Evolutionary conservation across 2,888 invertebrate genomes (phyloP).

Genomic region (Aphidius colemani): DNA sequence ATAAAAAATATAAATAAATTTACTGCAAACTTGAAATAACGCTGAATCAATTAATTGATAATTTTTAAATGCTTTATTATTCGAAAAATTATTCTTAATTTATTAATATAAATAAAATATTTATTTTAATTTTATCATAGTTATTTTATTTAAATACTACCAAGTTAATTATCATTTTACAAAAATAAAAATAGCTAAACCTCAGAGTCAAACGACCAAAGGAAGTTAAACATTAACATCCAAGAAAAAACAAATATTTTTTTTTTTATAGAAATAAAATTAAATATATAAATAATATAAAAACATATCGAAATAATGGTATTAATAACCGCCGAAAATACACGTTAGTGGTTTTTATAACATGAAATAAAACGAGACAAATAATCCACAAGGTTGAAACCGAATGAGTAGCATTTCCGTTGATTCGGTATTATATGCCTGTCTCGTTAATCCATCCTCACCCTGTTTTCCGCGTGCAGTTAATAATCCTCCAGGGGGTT

Average conservation of each 20-base stretch:
- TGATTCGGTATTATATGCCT: conserved; percentile 38
- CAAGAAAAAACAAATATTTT: conserved; percentile 4
- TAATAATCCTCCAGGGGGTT: conserved; percentile 45
- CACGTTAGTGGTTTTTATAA: conserved; percentile 20
- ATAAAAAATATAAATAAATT: no score
- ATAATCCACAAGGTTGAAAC: conserved; percentile 29
- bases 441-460: conserved; percentile 45
- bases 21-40: no score
- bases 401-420: conserved; percentile 37
- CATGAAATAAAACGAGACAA: conserved; percentile 30
- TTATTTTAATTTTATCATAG: no score
- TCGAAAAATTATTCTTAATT: no score
- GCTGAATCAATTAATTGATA: no score
- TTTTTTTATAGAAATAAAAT: neutral
- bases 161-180: no score
- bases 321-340: conserved; percentile 21
- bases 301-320: conserved; percentile 20
- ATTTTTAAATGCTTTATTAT: no score
- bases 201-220: no score
- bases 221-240: conserved; percentile 3
- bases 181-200: no score
- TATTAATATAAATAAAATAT: no score
- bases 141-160: no score
- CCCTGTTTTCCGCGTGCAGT: conserved; percentile 43
- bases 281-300: neutral